These are phyloP conservation scores for Okamejei kenojei DNA, from an alignment of 2,797 vertebrate genomes.

Conservation along the genomic window DNA sequence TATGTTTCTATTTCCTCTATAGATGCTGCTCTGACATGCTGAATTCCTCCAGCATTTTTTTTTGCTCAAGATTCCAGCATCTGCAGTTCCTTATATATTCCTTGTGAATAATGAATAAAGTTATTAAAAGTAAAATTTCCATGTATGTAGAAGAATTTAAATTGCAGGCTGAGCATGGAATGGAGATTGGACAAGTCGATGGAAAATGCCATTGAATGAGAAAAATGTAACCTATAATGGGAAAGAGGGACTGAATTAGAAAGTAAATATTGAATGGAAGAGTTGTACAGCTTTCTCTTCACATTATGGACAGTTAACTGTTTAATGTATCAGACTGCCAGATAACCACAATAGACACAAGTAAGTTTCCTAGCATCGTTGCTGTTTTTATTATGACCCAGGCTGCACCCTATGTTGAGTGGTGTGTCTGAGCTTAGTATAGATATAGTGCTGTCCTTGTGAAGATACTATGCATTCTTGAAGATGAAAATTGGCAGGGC, in stretches of 20 bases:
- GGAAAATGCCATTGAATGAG: not conserved
- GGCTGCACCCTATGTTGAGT: not conserved
- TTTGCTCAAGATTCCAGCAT: no score
- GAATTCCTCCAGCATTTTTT: no score
- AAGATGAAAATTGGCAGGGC: not conserved
- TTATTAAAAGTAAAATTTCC: not conserved
- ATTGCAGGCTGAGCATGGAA: not conserved
- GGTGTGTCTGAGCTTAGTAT: not conserved
- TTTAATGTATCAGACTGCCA: not conserved
- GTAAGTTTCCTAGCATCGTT: not conserved
- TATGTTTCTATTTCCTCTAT: no score
- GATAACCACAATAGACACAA: not conserved
- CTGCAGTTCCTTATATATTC: no score
- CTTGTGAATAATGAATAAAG: not conserved
- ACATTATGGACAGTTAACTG: not conserved
- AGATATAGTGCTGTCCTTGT: not conserved
- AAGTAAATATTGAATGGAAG: not conserved
- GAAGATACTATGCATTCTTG: not conserved
- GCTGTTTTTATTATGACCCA: not conserved
- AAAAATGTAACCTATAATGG: not conserved
- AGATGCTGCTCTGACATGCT: no score
- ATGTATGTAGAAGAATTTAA: not conserved
- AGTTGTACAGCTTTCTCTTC: not conserved
- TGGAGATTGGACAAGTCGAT: not conserved
- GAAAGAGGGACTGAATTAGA: not conserved